Conservation (phyloP, 2,797 vertebrate species). For the Brachyalestes nurse region DNA sequence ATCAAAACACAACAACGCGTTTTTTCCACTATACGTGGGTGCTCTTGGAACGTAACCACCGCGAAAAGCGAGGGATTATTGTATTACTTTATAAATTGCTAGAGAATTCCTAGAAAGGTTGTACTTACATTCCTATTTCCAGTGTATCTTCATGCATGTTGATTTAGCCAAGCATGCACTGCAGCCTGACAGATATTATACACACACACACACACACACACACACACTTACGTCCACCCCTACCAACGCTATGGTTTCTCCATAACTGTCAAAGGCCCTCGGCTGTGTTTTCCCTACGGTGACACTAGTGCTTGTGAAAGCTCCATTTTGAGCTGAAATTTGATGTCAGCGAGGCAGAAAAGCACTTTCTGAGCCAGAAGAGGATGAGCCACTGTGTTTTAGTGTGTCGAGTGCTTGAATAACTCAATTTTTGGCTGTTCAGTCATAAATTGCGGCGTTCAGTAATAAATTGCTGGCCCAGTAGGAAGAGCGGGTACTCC, state of each 20-base stretch:
- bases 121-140: not conserved
- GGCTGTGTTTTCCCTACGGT: conserved; percentile 37
- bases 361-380: conserved; percentile 28
- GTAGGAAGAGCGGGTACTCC: conserved; percentile 23
- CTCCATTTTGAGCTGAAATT: conserved; percentile 44
- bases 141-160: not conserved
- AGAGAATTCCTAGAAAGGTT: not conserved
- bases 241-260: not conserved
- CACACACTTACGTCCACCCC: not conserved
- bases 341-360: conserved; percentile 29
- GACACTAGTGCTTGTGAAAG: conserved; percentile 44
- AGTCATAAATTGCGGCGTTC: conserved; percentile 39
- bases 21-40: no score
- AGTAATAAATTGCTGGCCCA: conserved; percentile 32
- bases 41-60: no score
- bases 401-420: conserved; percentile 32
- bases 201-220: not conserved
- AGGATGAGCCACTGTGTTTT: conserved; percentile 33
- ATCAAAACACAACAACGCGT: no score
- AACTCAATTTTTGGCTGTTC: conserved; percentile 43
- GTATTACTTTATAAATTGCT: no score
- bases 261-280: conserved; percentile 16
- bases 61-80: no score
- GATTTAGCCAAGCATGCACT: not conserved
- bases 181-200: not conserved